Evolutionary conservation across 64 coral and sea anemone species (phyloP).

Genomic region (Actinia equina): DNA sequence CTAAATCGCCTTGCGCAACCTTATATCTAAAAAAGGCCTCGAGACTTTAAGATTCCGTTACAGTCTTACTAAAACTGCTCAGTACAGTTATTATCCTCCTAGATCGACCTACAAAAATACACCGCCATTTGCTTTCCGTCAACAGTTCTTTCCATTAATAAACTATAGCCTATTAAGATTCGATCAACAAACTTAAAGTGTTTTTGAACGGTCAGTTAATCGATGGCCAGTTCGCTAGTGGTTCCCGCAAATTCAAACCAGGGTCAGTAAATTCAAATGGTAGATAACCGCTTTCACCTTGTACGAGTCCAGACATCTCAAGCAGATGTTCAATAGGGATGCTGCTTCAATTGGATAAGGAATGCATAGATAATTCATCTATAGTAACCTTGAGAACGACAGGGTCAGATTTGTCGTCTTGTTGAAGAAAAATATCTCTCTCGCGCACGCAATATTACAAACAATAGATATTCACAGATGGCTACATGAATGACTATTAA

Average conservation of each 20-base stretch:
- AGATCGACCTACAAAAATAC: background rate
- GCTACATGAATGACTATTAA: background rate
- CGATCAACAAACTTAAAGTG: slow-evolving; percentile 13
- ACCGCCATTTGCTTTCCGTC: background rate
- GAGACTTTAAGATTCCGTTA: background rate
- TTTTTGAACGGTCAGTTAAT: slow-evolving; percentile 5
- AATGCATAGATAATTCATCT: slow-evolving; percentile 5
- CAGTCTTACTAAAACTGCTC: background rate
- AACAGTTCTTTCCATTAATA: slow-evolving; percentile 9
- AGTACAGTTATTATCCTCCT: background rate
- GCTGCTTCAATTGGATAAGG: background rate
- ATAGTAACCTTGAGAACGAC: background rate
- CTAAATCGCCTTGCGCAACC: background rate
- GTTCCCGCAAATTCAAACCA: background rate
- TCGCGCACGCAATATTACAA: background rate
- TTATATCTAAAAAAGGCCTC: background rate
- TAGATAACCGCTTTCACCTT: background rate
- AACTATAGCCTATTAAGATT: slow-evolving; percentile 4
- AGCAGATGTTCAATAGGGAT: background rate
- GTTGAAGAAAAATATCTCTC: background rate
- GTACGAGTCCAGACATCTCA: background rate
- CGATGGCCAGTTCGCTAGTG: background rate
- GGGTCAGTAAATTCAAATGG: background rate
- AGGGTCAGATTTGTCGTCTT: background rate
- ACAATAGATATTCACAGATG: background rate